Evolutionary conservation across 2,888 invertebrate species (phyloP).

Genomic region (Aelia acuminata): DNA sequence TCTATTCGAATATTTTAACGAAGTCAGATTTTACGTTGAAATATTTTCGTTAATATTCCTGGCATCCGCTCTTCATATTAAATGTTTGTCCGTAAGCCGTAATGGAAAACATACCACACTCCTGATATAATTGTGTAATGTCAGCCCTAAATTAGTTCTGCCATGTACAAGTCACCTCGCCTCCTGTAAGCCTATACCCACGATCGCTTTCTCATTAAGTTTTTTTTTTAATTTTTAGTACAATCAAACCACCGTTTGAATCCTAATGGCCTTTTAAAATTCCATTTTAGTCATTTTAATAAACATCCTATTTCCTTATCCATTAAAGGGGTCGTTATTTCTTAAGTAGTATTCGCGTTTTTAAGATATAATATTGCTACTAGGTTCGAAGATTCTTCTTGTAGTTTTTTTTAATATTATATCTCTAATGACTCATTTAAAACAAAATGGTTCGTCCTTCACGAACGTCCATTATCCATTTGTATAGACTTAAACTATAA

Average conservation of each 20-base stretch:
- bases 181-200: neutral
- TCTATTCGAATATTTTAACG: too few species aligned
- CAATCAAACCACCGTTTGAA: neutral
- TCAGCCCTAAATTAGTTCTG: neutral
- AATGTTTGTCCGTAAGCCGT: neutral
- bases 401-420: neutral
- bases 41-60: neutral
- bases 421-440: neutral
- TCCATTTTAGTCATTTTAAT: slow-evolving; percentile 20
- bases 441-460: neutral
- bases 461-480: neutral
- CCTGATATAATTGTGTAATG: neutral
- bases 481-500: neutral
- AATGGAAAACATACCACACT: neutral
- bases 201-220: slow-evolving; percentile 5
- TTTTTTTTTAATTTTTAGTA: neutral
- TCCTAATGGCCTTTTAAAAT: slow-evolving; percentile 6
- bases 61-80: neutral
- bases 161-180: neutral
- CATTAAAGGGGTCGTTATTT: neutral
- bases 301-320: slow-evolving; percentile 1
- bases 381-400: too few species aligned
- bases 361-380: neutral
- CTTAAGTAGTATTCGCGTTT: slow-evolving; percentile 4
- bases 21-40: too few species aligned